Evolutionary conservation across 2,888 invertebrate genomes (phyloP).

Genomic region (Diadromus collaris): DNA sequence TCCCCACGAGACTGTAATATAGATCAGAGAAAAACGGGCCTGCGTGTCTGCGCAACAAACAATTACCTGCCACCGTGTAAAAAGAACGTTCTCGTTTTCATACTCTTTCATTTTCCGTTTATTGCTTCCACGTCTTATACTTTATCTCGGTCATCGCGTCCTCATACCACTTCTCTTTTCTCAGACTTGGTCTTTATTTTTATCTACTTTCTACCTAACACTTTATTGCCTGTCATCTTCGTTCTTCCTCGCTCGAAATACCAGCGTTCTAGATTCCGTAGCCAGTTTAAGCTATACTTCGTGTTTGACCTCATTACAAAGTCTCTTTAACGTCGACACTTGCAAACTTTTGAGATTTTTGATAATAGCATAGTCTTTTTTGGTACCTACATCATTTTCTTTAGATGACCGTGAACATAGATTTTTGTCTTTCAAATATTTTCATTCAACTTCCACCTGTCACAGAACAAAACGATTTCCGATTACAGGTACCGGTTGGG

Average conservation of each 20-base stretch:
- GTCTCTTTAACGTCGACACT: not conserved
- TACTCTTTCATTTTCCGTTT: constrained; percentile 50
- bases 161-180: constrained; percentile 25
- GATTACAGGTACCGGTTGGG: constrained; percentile 86
- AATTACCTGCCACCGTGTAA: constrained; percentile 11
- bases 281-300: not conserved
- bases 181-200: constrained; percentile 15
- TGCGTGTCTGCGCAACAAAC: not conserved
- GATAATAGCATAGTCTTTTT: not conserved
- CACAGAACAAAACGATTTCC: not conserved
- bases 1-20: not conserved
- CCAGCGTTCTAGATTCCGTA: not conserved
- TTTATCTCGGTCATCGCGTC: constrained; percentile 33
- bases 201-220: constrained; percentile 17
- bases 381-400: not conserved
- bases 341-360: not conserved
- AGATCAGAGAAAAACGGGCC: not conserved
- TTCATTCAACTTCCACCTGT: not conserved
- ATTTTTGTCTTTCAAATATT: not conserved
- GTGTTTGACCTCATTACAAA: constrained; percentile 2
- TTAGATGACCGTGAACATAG: not conserved
- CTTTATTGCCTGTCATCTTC: constrained; percentile 42
- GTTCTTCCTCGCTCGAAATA: constrained; percentile 31
- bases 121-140: constrained; percentile 39
- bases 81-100: constrained; percentile 43